Base-by-base conservation (phyloP, 2,797 vertebrate genomes). In the Hippopotamyrus pictus region DNA sequence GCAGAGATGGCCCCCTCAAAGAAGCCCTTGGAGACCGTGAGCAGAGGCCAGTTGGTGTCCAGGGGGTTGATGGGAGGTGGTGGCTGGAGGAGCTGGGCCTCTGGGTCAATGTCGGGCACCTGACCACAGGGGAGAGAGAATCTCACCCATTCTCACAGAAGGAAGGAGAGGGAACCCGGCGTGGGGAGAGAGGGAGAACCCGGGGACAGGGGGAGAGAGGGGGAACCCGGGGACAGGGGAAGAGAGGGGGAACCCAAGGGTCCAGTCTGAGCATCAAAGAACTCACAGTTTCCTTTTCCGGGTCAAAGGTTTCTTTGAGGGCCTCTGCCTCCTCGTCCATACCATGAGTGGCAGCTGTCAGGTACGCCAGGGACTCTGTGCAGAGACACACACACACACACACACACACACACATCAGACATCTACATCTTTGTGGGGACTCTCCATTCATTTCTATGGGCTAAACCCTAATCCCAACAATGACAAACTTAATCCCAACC, bases 1-100 rank as follows among this genome's bases (percentile, higher is more conserved):
- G 96, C 96, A 46, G 97, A 94, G 51, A 99, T 99, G 62, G 95
- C 96, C 88, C 98, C 98, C 92, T 99, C 98, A 0, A 99, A 99
- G 96, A 99, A 99, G 83, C 98, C 98, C 93, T 98, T 99, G 89
- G 98, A 98, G 25, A 99, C 97, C 0, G 98, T 99, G 88, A 99
- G 93, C 92, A 99, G 93, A 0, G 98, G 98, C 98, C 98, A 99
- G 93, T 99, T 99, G 89, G 98, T 99, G 93, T 99, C 98, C 93
- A 99, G 93, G 1, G 98, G 98, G 96, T 99, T 98, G 92, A 99
- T 96, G 89, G 98, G 98, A 25, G 98, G 97, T 57, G 97, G 96
- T 0, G 98, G 98, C 95, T 99, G 97, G 90, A 99, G 96, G 90
- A 99, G 93, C 92, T 97, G 96, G 19, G 98, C 98, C 0, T 97